Conservation (phyloP, 2,113 vertebrate species). For the Paraplagusia blochii region DNA sequence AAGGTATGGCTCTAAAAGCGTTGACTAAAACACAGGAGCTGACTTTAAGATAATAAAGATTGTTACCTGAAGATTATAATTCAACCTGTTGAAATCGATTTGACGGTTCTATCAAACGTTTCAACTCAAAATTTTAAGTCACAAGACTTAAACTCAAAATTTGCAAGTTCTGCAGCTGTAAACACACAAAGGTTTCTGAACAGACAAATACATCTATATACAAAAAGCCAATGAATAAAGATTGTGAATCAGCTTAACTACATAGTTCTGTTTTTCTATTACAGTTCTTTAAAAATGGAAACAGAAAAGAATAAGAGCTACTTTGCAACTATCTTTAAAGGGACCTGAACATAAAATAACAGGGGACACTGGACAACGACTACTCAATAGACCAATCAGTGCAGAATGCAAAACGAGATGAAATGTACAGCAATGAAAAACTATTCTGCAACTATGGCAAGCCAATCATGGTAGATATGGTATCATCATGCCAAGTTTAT, state of each 20-base stretch:
- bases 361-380: slow-evolving; percentile 36
- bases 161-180: slow-evolving; percentile 46
- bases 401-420: slow-evolving; percentile 52
- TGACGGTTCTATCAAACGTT: slow-evolving; percentile 18
- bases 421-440: slow-evolving; percentile 41
- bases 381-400: slow-evolving; percentile 49
- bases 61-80: not conserved
- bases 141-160: slow-evolving; percentile 46
- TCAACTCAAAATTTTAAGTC: slow-evolving; percentile 58
- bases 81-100: slow-evolving; percentile 15
- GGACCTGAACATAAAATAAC: slow-evolving; percentile 57
- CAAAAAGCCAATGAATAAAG: slow-evolving; percentile 33
- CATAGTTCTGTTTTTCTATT: slow-evolving; percentile 37
- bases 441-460: slow-evolving; percentile 43
- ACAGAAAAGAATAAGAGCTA: slow-evolving; percentile 44
- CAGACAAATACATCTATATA: slow-evolving; percentile 50
- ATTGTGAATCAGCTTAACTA: slow-evolving; percentile 44
- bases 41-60: too few species aligned
- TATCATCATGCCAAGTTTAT: slow-evolving; percentile 67
- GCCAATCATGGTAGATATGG: slow-evolving; percentile 46
- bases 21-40: slow-evolving; percentile 4
- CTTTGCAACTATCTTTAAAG: slow-evolving; percentile 55
- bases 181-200: slow-evolving; percentile 45
- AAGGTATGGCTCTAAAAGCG: not conserved
- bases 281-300: slow-evolving; percentile 43